Evolutionary conservation across 2,113 vertebrate species (phyloP).

Genomic region (Trichechus manatus): DNA sequence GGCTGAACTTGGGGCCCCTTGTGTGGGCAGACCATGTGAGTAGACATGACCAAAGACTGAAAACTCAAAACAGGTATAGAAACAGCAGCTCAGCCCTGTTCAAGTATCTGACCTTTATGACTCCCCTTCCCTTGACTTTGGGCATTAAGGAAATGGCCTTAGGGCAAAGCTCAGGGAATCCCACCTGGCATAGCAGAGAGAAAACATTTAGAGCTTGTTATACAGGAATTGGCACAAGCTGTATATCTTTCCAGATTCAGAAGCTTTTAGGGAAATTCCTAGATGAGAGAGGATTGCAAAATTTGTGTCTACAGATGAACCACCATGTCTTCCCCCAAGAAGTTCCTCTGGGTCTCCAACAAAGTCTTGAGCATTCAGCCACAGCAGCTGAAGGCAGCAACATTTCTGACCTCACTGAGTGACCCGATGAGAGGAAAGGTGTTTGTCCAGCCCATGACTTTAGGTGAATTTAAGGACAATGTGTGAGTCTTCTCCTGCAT

Average conservation of each 20-base stretch:
- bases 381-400: too few species aligned
- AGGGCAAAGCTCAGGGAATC: background rate
- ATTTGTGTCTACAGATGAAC: background rate
- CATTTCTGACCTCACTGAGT: background rate
- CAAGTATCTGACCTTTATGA: background rate
- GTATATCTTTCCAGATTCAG: constrained; percentile 14
- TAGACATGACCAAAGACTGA: background rate
- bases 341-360: background rate
- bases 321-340: background rate
- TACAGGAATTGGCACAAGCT: background rate
- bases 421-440: background rate
- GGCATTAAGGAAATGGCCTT: background rate
- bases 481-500: background rate
- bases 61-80: background rate
- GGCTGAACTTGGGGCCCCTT: background rate
- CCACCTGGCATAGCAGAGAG: background rate
- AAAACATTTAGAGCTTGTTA: constrained; percentile 23
- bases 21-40: background rate
- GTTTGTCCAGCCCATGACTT: too few species aligned
- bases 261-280: constrained; percentile 40
- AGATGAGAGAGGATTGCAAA: background rate
- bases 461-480: background rate
- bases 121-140: background rate
- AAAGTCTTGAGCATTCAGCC: accelerated
- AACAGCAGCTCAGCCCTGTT: accelerated